Base-by-base conservation (phyloP, 2,888 invertebrate genomes). In the Tillus elongatus region DNA sequence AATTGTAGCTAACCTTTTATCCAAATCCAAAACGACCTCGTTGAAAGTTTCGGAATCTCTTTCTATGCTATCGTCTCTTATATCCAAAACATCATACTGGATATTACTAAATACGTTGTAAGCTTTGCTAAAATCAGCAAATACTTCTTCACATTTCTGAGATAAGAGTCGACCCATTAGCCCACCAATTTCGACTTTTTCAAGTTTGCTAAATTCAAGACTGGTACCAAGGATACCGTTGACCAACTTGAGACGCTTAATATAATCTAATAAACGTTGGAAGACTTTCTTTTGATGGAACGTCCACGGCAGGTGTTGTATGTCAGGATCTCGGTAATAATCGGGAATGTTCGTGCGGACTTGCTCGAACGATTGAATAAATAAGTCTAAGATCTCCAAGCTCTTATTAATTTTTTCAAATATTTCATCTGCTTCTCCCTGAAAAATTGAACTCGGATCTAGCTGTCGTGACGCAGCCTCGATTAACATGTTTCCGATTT, bases 401-500 rank as follows among this genome's bases (percentile, higher is more conserved):
- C 55, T 54, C 15, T 45, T 47, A 1, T 46, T 38, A 3, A 64
- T 46, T 44, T 60, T 64, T 4, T 50, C 44, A 30, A 53, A 42
- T 33, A 60, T 54, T 39, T 66, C 65, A 19, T 66, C 66, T 0
- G 61, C 70, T 45, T 92, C 92, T 0, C 85, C 86, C 69, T 89
- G 87, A 62, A 93, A 91, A 46, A 93, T 74, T 1, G 83, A 76
- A 10, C 72, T 64, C 0, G 90, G 85, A 57, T 91, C 90, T 37
- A 89, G 64, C 47, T 79, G 78, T 46, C 74, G 75, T 0, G 75
- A 73, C 12, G 79, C 79, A 68, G 82, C 77, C 42, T 77, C 74
- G 35, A 93, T 88, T 1, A 92, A 61, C 49, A 89, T 68, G 63
- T 93, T 92, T 49, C 83, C 78, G 12, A 89, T 72, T 65, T 88